Evolutionary conservation across 2,113 vertebrate genomes (phyloP).

Genomic region (Dissostichus mawsoni): DNA sequence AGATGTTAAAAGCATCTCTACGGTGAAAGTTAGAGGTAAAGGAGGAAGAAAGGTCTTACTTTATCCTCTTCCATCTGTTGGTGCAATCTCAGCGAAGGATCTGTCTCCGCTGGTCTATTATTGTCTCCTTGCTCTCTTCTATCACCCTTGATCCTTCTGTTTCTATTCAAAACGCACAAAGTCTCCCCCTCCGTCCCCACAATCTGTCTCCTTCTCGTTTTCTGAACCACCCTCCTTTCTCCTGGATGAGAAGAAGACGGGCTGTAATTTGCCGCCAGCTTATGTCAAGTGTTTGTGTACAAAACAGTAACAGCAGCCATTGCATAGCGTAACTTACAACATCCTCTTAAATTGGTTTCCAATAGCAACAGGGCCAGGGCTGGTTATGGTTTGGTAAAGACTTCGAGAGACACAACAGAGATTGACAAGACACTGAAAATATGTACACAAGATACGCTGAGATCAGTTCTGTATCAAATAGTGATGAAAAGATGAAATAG

Average conservation of each 20-base stretch:
- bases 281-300: conserved; percentile 55
- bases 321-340: conserved; percentile 5
- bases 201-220: conserved; percentile 21
- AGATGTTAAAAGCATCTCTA: conserved; percentile 32
- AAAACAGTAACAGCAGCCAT: conserved; percentile 31
- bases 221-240: conserved; percentile 7
- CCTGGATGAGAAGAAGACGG: conserved; percentile 24
- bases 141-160: conserved; percentile 7
- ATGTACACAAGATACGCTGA: background rate
- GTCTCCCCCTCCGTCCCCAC: background rate
- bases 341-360: conserved; percentile 46
- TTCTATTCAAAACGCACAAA: background rate
- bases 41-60: background rate
- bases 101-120: conserved; percentile 22
- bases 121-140: conserved; percentile 28
- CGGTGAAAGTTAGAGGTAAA: background rate
- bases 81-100: conserved; percentile 11
- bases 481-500: background rate
- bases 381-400: conserved; percentile 21
- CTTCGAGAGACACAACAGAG: conserved; percentile 7
- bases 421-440: background rate
- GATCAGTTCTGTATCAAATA: background rate
- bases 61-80: conserved; percentile 3
- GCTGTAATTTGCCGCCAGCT: conserved; percentile 53
- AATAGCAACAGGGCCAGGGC: conserved; percentile 41